Percentiles rank a stretch among this genome's conserved stretches.
phyloP scores from a whole-genome alignment of 2,888 invertebrate genomes.

The Protophormia terraenovae region DNA sequence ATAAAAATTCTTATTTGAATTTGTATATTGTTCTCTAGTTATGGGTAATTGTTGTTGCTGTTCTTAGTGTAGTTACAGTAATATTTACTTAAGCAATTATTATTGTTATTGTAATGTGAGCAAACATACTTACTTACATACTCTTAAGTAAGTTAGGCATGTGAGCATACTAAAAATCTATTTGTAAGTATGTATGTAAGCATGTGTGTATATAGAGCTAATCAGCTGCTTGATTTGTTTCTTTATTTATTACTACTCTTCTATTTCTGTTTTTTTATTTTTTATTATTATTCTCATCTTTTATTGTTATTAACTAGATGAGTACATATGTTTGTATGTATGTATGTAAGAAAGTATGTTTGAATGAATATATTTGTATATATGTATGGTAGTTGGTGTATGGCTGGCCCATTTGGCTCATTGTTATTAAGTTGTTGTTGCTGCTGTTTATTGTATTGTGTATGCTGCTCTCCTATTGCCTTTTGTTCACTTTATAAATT shows the following conservation, averaged over 20 bases:
- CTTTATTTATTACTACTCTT: constrained; percentile 7
- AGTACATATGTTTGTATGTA: background rate
- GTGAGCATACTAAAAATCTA: background rate
- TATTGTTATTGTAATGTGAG: background rate
- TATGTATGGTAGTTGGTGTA: background rate
- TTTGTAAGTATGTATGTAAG: background rate
- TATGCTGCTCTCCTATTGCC: background rate
- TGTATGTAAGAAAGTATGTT: background rate
- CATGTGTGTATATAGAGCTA: background rate
- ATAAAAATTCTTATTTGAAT: constrained; percentile 13
- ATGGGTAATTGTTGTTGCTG: background rate
- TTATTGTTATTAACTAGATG: constrained; percentile 42
- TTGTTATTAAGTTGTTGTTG: constrained; percentile 1
- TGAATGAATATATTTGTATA: background rate
- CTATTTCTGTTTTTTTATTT: constrained; percentile 1
- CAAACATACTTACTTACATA: background rate
- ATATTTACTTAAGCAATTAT: constrained; percentile 30
- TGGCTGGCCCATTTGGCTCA: constrained; percentile 27
- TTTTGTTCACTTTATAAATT: constrained; percentile 23
- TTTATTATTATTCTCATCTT: constrained; percentile 28
- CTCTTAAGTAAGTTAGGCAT: background rate
- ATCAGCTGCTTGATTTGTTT: constrained; percentile 60
- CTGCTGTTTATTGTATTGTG: too few relatives aligned
- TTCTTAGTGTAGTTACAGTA: constrained; percentile 12
- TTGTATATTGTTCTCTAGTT: background rate